A percentile compares a stretch with the other conserved stretches of the same genome.
These are phyloP conservation scores for Parus major DNA, from an alignment of 2,113 vertebrate genomes.

Conservation along the genomic window DNA sequence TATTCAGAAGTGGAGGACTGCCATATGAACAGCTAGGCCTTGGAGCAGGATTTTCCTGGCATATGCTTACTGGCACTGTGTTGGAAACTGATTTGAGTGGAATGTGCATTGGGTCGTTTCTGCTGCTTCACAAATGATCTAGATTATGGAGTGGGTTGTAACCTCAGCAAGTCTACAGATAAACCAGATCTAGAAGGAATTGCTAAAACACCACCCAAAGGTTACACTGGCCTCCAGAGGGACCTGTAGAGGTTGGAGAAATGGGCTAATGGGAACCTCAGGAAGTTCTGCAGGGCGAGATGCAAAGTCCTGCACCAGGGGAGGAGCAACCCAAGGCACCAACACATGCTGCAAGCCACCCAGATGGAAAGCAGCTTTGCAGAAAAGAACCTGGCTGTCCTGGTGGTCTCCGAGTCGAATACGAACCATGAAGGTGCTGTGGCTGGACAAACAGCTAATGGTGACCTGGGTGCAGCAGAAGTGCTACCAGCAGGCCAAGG, in stretches of 20 bases:
- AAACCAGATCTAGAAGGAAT: not conserved
- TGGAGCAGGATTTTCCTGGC: not conserved
- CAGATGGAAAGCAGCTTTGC: not conserved
- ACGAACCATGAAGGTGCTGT: not conserved
- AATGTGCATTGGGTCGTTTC: rapidly evolving
- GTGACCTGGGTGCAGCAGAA: not conserved
- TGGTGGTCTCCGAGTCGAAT: not conserved
- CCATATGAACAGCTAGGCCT: not conserved
- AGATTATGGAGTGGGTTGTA: not conserved
- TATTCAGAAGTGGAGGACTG: not conserved
- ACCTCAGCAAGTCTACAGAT: not conserved
- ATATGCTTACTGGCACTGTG: rapidly evolving
- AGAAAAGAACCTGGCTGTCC: not conserved
- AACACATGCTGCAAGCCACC: not conserved
- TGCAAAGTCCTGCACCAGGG: not conserved
- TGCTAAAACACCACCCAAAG: not conserved
- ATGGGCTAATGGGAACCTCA: not conserved
- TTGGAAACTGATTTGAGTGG: not conserved
- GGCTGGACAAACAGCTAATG: not conserved
- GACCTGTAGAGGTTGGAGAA: not conserved
- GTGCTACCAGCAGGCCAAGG: not conserved
- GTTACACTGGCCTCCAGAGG: not conserved
- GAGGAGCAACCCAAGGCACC: not conserved
- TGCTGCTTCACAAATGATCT: not conserved
- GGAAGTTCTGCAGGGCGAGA: not conserved